These are phyloP conservation scores for Ferrisia virgata DNA, from an alignment of 2,888 invertebrate genomes.

Conservation along the genomic window DNA sequence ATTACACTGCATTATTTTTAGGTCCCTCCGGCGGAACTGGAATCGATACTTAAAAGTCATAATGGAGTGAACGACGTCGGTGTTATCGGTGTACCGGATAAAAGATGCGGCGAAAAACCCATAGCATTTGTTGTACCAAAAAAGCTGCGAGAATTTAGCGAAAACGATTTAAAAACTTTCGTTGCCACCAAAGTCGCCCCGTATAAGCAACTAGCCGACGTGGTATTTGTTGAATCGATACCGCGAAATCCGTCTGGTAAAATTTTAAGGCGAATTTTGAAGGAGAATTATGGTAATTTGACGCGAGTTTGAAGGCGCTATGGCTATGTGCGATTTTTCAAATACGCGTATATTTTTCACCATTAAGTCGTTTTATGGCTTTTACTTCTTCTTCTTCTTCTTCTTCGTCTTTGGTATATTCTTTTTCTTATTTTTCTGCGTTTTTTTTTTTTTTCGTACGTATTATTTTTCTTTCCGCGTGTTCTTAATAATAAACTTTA, in stretches of 20 bases:
- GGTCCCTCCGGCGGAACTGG: slow-evolving; percentile 83
- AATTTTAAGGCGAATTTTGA: slow-evolving; percentile 70
- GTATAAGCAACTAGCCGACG: slow-evolving; percentile 74
- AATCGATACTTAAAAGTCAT: slow-evolving; percentile 69
- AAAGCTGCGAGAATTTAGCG: slow-evolving; percentile 57
- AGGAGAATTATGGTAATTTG: slow-evolving; percentile 51
- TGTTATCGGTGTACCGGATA: slow-evolving; percentile 72
- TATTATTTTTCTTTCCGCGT: not conserved
- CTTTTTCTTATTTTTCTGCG: not conserved
- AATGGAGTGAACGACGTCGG: slow-evolving; percentile 75
- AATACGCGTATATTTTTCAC: not conserved
- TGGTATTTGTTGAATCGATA: slow-evolving; percentile 65
- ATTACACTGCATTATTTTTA: slow-evolving; percentile 52
- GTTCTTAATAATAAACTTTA: not conserved
- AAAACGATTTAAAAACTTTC: slow-evolving; percentile 59
- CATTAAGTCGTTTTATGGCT: not conserved
- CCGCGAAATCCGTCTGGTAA: slow-evolving; percentile 75
- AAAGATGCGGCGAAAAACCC: slow-evolving; percentile 70
- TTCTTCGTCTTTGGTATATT: not conserved
- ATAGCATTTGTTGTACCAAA: slow-evolving; percentile 69
- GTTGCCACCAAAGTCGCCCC: slow-evolving; percentile 59
- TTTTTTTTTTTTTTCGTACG: not conserved
- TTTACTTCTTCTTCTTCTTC: not conserved
- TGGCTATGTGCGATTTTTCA: not conserved
- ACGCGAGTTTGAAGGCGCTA: not conserved